phyloP scores from a whole-genome alignment of 1,140 invertebrate genomes.

The Nautilus pompilius region DNA sequence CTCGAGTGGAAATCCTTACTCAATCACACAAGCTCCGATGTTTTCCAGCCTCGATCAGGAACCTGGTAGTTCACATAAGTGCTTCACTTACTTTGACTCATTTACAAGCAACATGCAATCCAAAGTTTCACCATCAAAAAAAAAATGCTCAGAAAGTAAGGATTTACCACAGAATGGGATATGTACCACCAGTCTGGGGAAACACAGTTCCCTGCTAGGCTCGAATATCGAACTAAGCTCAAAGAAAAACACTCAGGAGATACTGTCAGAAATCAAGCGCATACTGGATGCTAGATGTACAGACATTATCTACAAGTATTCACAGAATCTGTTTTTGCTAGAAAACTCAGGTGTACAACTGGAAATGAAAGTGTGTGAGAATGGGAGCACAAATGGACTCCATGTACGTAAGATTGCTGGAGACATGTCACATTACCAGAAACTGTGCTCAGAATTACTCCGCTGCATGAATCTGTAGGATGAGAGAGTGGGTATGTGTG shows the following conservation, averaged over 20 bases:
- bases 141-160: background rate
- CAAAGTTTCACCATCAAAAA: background rate
- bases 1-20: background rate
- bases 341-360: conserved; percentile 85
- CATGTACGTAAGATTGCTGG: conserved; percentile 88
- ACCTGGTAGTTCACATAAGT: background rate
- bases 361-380: conserved; percentile 72
- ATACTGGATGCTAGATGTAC: conserved; percentile 76
- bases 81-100: background rate
- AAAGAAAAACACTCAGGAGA: conserved; percentile 58
- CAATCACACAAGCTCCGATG: background rate
- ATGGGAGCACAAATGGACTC: conserved; percentile 66
- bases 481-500: too few relatives aligned
- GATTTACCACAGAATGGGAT: background rate
- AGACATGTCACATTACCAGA: conserved; percentile 84
- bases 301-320: conserved; percentile 52
- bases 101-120: background rate
- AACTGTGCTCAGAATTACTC: conserved; percentile 85
- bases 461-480: conserved; percentile 67
- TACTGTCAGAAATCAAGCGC: conserved; percentile 77
- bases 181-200: background rate
- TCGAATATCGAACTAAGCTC: conserved; percentile 21
- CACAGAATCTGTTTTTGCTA: conserved; percentile 58
- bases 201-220: background rate
- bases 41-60: background rate